Evolutionary conservation across 2,888 invertebrate genomes (phyloP).

Genomic region (Agonopterix heracliana): DNA sequence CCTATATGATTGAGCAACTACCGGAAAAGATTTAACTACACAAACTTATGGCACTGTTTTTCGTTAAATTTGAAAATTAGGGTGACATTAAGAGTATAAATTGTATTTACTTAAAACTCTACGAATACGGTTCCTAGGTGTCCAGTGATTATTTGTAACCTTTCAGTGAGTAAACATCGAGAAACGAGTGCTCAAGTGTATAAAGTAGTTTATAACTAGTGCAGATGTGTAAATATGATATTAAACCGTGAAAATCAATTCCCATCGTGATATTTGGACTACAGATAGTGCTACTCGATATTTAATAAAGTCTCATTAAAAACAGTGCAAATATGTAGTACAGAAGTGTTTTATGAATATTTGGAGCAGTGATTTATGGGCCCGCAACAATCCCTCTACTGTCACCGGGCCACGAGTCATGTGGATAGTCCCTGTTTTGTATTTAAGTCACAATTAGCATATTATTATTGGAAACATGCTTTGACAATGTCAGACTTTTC

Average conservation of each 20-base stretch:
- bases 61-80: constrained; percentile 51
- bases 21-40: constrained; percentile 37
- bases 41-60: constrained; percentile 65
- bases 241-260: constrained; percentile 6
- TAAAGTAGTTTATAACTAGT: constrained; percentile 15
- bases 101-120: constrained; percentile 31
- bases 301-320: constrained; percentile 19
- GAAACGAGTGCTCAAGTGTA: background rate
- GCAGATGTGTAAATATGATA: constrained; percentile 13
- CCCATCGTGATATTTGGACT: constrained; percentile 10
- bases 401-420: background rate
- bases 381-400: no score
- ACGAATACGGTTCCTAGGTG: constrained; percentile 28
- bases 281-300: constrained; percentile 16
- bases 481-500: background rate
- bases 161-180: constrained; percentile 4
- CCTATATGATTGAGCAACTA: constrained; percentile 45
- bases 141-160: background rate
- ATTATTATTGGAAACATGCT: background rate
- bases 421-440: constrained; percentile 4
- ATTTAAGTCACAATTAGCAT: background rate
- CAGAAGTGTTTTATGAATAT: constrained; percentile 4
- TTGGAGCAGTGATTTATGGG: background rate
- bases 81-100: constrained; percentile 17
- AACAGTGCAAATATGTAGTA: constrained; percentile 20